Evolutionary conservation across 2,797 vertebrate species (phyloP), one percentile per base, ranked within the genome.

Genomic region (Triplophysa bombifrons): DNA sequence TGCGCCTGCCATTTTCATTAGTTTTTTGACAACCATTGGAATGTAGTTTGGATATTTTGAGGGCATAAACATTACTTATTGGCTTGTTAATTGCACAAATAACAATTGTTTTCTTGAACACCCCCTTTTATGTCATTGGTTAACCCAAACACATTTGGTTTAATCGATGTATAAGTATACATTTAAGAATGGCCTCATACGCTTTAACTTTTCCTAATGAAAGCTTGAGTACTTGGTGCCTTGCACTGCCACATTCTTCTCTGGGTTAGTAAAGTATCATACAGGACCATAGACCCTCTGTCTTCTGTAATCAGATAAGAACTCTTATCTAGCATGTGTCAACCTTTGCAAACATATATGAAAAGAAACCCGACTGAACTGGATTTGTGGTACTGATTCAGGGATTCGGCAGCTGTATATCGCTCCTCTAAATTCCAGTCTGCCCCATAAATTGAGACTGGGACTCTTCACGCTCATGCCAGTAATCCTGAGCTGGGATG

Each of bases 401-500:
- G 55, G 55, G 55, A 22, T 22, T 58, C 4, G 3, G 46, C 11
- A 3, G 27, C 50, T 13, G 22, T 79, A 72, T 48, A 72, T 63
- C 72, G 74, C 22, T 16, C 25, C 20, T 72, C 77, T 76, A 30
- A 78, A 69, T 80, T 80, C 75, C 84, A 81, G 68, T 60, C 38
- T 76, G 80, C 50, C 76, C 38, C 69, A 65, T 78, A 77, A 76
- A 68, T 81, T 58, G 78, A 4, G 74, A 82, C 72, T 71, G 46
- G 48, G 83, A 71, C 84, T 63, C 55, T 83, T 90, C 89, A 89
- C 89, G 38, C 1, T 74, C 84, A 73, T 80, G 82, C 84, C 79
- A 78, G 69, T 83, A 76, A 0, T 58, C 25, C 84, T 84, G 84
- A 86, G 82, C 87, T 86, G 14, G 76, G 85, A 72, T 74, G 81